Percentiles rank a stretch among this genome's conserved stretches.
These are phyloP conservation scores for Leptobrachium ailaonicum DNA, from an alignment of 2,113 vertebrate species.

Conservation along the genomic window DNA sequence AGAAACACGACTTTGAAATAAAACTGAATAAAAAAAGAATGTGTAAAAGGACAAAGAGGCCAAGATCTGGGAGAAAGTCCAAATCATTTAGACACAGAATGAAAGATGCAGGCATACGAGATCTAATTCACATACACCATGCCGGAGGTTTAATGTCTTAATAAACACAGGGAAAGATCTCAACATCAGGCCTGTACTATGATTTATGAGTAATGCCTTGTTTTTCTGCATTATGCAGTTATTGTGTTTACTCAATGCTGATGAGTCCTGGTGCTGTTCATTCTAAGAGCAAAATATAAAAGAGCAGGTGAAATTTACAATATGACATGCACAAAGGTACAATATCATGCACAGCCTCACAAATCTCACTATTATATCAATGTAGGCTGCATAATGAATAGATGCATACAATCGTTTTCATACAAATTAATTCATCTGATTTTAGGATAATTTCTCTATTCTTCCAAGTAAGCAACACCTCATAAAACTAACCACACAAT, in stretches of 20 bases:
- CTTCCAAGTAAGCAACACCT: too few species aligned
- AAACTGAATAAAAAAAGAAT: slow-evolving; percentile 21
- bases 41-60: slow-evolving; percentile 29
- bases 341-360: too few species aligned
- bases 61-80: slow-evolving; percentile 37
- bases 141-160: slow-evolving; percentile 31
- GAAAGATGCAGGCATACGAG: slow-evolving; percentile 31
- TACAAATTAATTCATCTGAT: too few species aligned
- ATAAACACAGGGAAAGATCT: slow-evolving; percentile 34
- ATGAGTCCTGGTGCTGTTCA: slow-evolving; percentile 15
- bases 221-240: slow-evolving; percentile 12
- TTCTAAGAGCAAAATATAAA: slow-evolving; percentile 12
- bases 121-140: slow-evolving; percentile 26
- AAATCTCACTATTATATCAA: too few species aligned
- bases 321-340: background rate
- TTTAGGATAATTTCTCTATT: too few species aligned
- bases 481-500: too few species aligned
- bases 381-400: too few species aligned
- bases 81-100: slow-evolving; percentile 19
- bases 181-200: slow-evolving; percentile 10
- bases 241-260: slow-evolving; percentile 20
- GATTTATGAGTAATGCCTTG: background rate
- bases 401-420: too few species aligned
- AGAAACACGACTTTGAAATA: slow-evolving; percentile 25
- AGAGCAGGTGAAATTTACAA: background rate